Evolutionary conservation across 2,113 vertebrate species (phyloP), one percentile per base, ranked within the genome.

Genomic region (Esox niger): DNA sequence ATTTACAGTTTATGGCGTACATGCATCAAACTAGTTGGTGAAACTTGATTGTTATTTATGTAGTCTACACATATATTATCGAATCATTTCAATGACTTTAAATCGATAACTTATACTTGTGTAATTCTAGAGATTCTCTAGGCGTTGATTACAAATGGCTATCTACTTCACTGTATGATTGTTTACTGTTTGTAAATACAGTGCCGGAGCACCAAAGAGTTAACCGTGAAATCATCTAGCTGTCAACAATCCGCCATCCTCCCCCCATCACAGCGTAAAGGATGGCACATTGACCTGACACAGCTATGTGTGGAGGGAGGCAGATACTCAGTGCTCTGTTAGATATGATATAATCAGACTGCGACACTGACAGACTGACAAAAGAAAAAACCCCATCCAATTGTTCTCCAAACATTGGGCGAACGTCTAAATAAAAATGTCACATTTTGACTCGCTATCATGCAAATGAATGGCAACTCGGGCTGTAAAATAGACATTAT

Each of bases 401-500:
- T 89, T 89, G 88, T 89, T 89, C 89, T 83, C 84, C 88, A 89
- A 90, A 90, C 89, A 88, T 84, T 79, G 79, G 74, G 76, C 80
- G 80, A 79, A 84, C 79, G 73, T 86, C 87, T 84, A 88, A 88
- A 91, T 89, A 91, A 91, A 91, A 90, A 84, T 82, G 87, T 90
- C 88, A 88, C 87, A 88, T 89, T 89, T 86, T 84, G 86, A 87
- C 81, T 90, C 69, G 62, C 86, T 80, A 80, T 87, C 86, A 88
- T 91, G 86, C 90, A 90, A 90, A 91, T 91, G 87, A 91, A 91
- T 88, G 88, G 85, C 79, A 75, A 85, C 86, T 82, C 74, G 73
- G 83, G 89, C 84, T 82, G 86, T 89, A 91, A 91, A 91, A 91
- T 82, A 89, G 85, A 89, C 86, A 86, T 91, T 90, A 90, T 73